These are phyloP conservation scores for Morelia viridis DNA, from an alignment of 2,797 vertebrate genomes.

Conservation along the genomic window DNA sequence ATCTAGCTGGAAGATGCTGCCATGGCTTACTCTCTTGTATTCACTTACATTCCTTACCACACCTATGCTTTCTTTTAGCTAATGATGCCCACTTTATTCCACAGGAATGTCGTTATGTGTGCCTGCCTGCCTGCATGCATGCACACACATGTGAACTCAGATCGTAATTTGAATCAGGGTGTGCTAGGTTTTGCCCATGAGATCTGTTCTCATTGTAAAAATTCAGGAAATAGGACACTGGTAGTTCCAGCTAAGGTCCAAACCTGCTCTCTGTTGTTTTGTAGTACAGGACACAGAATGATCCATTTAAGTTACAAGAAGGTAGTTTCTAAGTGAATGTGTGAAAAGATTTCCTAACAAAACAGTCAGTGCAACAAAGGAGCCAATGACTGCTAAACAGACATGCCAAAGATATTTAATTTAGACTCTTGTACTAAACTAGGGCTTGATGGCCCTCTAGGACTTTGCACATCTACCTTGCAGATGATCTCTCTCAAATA, in stretches of 20 bases:
- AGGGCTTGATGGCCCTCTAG: neutral
- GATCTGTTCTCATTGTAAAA: neutral
- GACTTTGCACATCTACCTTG: neutral
- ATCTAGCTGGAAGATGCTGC: conserved; percentile 40
- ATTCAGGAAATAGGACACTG: neutral
- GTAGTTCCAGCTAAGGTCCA: neutral
- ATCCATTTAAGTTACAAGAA: neutral
- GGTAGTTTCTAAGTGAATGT: neutral
- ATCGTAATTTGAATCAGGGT: conserved; percentile 4
- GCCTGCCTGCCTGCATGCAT: conserved; percentile 10
- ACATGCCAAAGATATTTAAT: neutral
- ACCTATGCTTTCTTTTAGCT: conserved; percentile 43
- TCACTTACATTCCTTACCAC: conserved; percentile 15
- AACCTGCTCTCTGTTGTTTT: neutral
- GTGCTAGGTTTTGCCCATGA: neutral
- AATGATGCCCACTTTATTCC: conserved; percentile 15
- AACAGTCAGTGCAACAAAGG: neutral
- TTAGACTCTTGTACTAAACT: neutral
- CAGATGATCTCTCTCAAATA: neutral
- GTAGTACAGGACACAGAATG: neutral
- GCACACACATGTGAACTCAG: neutral
- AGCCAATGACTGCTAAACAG: neutral
- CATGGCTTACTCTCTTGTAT: conserved; percentile 14
- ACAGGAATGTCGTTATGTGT: conserved; percentile 27
- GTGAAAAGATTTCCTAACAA: neutral